Base-by-base conservation (phyloP, 2,797 vertebrate genomes). In the Coregonus sp. region DNA sequence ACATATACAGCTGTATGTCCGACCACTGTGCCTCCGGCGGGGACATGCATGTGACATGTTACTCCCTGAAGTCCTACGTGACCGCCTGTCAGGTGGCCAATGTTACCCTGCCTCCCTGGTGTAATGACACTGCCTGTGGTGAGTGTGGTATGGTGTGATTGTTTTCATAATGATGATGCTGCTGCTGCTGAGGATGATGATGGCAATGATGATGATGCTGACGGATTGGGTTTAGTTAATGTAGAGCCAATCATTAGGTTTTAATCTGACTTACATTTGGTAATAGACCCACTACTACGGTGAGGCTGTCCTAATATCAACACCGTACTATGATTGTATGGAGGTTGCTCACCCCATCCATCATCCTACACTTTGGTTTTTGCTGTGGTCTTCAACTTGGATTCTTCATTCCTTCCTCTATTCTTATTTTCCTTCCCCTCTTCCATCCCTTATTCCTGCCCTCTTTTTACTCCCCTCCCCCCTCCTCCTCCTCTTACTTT, bases 11-110 rank as follows among this genome's bases (percentile, higher is more conserved):
- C 73, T 97, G 96, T 70, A 88, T 94, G 35, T 93, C 90, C 15
- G 96, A 97, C 84, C 90, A 95, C 20, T 97, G 96, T 81, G 90
- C 89, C 63, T 93, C 93, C 2, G 85, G 81, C 0, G 95, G 95
- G 3, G 83, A 93, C 80, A 80, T 66, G 11, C 51, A 81, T 31
- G 93, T 92, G 68, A 81, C 95, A 0, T 96, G 95, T 72, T 86
- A 90, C 72, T 91, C 95, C 52, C 80, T 96, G 73, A 88, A 93
- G 78, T 94, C 95, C 3, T 96, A 96, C 0, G 94, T 84, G 75
- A 82, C 90, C 18, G 93, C 94, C 47, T 96, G 96, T 77, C 86
- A 94, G 70, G 80, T 93, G 75, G 88, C 82, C 65, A 94, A 92
- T 77, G 90, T 95, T 70, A 78, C 86, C 76, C 84, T 96, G 25